These are phyloP conservation scores for Parapsyche elsis DNA, from an alignment of 1,140 invertebrate genomes.

Conservation along the genomic window DNA sequence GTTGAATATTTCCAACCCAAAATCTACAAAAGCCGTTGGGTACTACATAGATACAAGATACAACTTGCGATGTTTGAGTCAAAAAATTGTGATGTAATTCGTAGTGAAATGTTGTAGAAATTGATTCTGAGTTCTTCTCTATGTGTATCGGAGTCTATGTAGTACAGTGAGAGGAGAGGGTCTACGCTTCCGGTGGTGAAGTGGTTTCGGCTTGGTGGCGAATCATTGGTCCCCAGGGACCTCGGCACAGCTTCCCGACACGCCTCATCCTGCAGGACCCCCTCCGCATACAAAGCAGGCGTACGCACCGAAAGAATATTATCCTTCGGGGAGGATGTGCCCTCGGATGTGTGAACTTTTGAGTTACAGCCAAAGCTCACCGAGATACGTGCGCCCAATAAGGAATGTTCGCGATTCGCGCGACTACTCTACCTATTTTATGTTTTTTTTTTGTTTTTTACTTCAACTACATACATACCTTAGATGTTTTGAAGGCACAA, in stretches of 20 bases:
- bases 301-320: slow-evolving; percentile 45
- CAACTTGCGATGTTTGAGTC: too few relatives aligned
- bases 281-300: slow-evolving; percentile 40
- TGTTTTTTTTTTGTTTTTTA: not conserved
- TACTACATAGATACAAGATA: too few relatives aligned
- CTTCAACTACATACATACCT: not conserved
- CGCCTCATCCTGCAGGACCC: slow-evolving; percentile 4
- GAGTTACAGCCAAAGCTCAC: slow-evolving; percentile 43
- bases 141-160: not conserved
- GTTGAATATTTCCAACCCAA: too few relatives aligned
- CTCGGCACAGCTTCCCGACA: not conserved
- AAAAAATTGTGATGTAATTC: not conserved
- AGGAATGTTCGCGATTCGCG: not conserved
- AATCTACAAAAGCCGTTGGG: too few relatives aligned
- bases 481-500: too few relatives aligned
- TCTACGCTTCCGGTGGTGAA: not conserved
- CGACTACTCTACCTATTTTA: not conserved
- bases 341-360: slow-evolving; percentile 44
- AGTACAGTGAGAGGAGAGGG: not conserved
- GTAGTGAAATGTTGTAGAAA: not conserved
- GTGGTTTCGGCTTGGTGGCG: slow-evolving; percentile 30
- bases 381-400: slow-evolving; percentile 31
- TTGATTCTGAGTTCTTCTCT: not conserved
- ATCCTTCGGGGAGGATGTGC: slow-evolving; percentile 43
- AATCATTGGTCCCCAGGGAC: slow-evolving; percentile 44